Evolutionary conservation across 1,140 invertebrate genomes (phyloP).

Genomic region (Ceratitis capitata): DNA sequence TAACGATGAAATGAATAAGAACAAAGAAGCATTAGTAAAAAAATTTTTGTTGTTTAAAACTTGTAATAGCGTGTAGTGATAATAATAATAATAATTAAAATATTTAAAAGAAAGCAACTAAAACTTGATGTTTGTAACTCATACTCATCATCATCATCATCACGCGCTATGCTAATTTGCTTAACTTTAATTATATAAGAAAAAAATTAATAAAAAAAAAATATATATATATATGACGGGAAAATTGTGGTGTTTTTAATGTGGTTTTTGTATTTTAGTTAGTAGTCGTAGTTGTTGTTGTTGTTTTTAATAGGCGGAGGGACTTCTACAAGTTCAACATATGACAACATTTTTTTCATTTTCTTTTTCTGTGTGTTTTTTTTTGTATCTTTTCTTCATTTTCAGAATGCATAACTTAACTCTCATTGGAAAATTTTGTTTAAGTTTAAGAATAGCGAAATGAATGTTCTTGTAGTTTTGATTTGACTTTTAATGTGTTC

Average conservation of each 20-base stretch:
- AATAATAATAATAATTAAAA: too few relatives aligned
- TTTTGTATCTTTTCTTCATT: not conserved
- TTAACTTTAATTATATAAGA: slow-evolving; percentile 22
- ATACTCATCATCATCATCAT: too few relatives aligned
- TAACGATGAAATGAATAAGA: not conserved
- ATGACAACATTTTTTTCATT: too few relatives aligned
- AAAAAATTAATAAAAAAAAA: too few relatives aligned
- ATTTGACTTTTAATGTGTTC: too few relatives aligned
- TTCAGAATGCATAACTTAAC: not conserved
- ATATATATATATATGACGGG: too few relatives aligned
- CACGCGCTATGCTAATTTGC: slow-evolving; percentile 3
- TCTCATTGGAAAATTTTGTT: too few relatives aligned
- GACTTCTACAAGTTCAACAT: not conserved
- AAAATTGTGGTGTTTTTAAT: not conserved
- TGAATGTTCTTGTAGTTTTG: too few relatives aligned
- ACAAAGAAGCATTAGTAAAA: not conserved
- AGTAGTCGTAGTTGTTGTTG: not conserved
- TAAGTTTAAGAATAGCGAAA: too few relatives aligned
- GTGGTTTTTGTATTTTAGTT: too few relatives aligned
- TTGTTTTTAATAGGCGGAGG: not conserved
- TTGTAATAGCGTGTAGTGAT: not conserved
- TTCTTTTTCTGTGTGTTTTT: not conserved
- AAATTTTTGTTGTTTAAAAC: not conserved
- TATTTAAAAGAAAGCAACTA: not conserved
- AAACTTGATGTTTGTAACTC: slow-evolving; percentile 1